Base-by-base conservation (phyloP, 2,113 vertebrate genomes). In the Amia ocellicauda region DNA sequence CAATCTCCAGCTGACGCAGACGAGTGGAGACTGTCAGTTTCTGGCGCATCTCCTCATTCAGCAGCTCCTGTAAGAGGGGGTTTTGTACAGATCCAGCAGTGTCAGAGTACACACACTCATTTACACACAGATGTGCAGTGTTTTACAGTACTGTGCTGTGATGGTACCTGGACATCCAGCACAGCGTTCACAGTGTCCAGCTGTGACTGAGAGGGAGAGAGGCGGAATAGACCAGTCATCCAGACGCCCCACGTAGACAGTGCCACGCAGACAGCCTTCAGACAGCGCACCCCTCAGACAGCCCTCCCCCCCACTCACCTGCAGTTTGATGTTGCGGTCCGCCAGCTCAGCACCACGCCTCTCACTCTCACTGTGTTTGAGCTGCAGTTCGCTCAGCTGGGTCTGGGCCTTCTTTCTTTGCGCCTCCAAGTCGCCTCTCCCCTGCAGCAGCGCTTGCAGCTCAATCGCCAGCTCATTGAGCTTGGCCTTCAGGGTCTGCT, bases 31-130 rank as follows among this genome's bases (percentile, higher is more conserved):
- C 64, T 11, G 91, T 82, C 69, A 99, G 86, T 70, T 99, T 99
- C 73, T 99, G 93, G 22, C 97, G 91, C 0, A 92, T 99, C 85
- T 99, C 97, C 74, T 99, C 97, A 79, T 95, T 92, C 56, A 99
- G 91, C 31, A 98, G 81, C 77, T 98, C 96, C 97, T 99, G 70
- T 57, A 75, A 74, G 11, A 69, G 63, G 22, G 54, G n/a, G n/a
- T n/a, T n/a, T n/a, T 51, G 22, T 11, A 23, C 4, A 63, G 14
- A 1, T 23, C 40, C 29, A 43, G 11, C 17, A 4, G 19, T n/a
- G n/a, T 4, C 29, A 27, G 11, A 3, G 55, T 11, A 27, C 36
- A 17, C 28, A 1, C 2, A 17, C 20, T 20, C 16, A 26, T 29
- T n/a, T 14, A 59, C 58, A n/a, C 20, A 36, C 22, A 19, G 16